Evolutionary conservation across 30 jellyfish, hydroid and myxozoan species (phyloP), one percentile per base, ranked within the genome.

Genomic region (Aurelia aurita complex sp. Pacific): DNA sequence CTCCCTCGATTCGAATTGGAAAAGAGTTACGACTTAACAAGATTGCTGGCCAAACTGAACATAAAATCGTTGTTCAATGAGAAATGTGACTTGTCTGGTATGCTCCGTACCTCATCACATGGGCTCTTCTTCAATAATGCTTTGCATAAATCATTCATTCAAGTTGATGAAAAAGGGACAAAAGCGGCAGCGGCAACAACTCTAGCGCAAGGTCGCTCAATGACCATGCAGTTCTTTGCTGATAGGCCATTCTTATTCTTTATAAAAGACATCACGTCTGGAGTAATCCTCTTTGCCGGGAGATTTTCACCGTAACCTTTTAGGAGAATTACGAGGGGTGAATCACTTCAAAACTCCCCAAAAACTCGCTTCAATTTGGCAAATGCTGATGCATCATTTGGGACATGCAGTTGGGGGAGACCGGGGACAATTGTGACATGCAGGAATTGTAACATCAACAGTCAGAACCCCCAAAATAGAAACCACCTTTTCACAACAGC

Each of bases 151-250:
- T 95, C 99, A 29, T 79, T 80, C 60, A 63, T 94, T 17, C 91
- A 78, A 14, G 97, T 94, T 40, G 74, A 84, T 50, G 99, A 94
- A 64, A 85, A 83, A 54, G 99, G 99, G n/a, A 94, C 97, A 0
- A 74, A 83, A 69, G 99, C 99, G 13, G 92, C 97, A 10, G 97
- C 97, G 2, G 99, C 97, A 1, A 89, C 97, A 1, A 97, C 97
- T 59, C 54, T 75, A 23, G 67, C 74, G 60, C 50, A 76, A 35
- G 83, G 96, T 6, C 76, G 96, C 15, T 53, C 96, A 0, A 11
- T 87, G 29, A 17, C 59, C 19, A 89, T 92, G n/a, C 78, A 67
- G 40, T 85, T 94, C 82, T 68, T 34, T 5, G 96, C 96, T 6
- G 81, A 94, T 73, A 90, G 90, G 63, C 97, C 99, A 33, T 94